phyloP scores from a whole-genome alignment of 2,888 invertebrate genomes.

The Sesia bembeciformis region DNA sequence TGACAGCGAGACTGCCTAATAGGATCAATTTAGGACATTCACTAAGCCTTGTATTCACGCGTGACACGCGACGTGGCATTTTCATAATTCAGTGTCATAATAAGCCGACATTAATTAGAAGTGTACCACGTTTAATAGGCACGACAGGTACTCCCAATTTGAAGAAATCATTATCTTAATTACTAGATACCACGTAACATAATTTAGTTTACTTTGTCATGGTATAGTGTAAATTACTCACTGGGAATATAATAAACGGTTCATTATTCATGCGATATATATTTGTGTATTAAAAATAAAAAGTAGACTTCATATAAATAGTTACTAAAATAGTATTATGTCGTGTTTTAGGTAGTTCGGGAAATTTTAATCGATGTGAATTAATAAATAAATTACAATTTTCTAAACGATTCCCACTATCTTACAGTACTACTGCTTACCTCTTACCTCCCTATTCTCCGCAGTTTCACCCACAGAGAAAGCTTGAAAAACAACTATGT shows the following conservation, averaged over 20 bases:
- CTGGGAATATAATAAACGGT: not conserved
- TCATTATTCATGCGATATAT: not conserved
- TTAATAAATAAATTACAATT: too few relatives aligned
- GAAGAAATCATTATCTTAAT: constrained; percentile 41
- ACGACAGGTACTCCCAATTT: constrained; percentile 15
- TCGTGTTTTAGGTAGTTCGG: too few relatives aligned
- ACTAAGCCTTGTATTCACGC: constrained; percentile 10
- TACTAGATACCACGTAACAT: constrained; percentile 33
- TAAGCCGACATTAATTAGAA: constrained; percentile 19
- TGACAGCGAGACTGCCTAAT: not conserved
- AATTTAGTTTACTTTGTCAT: constrained; percentile 22
- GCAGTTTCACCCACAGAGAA: too few relatives aligned
- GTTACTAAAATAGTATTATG: too few relatives aligned
- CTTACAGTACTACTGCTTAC: too few relatives aligned
- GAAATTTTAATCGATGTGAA: too few relatives aligned
- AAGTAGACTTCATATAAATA: too few relatives aligned
- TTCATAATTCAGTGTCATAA: constrained; percentile 55
- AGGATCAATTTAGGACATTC: not conserved
- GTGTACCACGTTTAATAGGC: constrained; percentile 4
- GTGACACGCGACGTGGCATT: constrained; percentile 44
- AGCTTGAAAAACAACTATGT: too few relatives aligned
- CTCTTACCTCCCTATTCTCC: too few relatives aligned
- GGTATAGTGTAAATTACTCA: constrained; percentile 4
- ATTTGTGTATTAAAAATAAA: too few relatives aligned
- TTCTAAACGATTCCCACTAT: too few relatives aligned